Base-by-base conservation (phyloP, 2,113 vertebrate genomes). In the Platichthys flesus region DNA sequence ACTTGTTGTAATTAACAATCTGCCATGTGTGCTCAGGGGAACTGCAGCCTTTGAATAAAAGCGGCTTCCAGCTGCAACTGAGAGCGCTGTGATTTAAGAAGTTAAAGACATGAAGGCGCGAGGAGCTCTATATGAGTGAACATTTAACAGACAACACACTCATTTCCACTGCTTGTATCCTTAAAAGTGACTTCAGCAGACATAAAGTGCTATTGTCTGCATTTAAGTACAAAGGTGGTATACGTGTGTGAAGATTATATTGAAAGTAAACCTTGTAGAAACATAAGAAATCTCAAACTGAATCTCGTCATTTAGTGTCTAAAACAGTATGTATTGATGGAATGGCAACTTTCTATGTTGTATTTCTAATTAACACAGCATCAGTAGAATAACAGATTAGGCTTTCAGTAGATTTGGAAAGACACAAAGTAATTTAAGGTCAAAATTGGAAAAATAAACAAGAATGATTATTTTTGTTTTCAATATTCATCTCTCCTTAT, bases 1-100 rank as follows among this genome's bases (percentile, higher is more conserved):
- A 87, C 85, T 75, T 74, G 68, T 85, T 24, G 83, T 90, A 91
- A 92, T 93, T 91, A 92, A 92, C 91, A 91, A 84, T 89, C 89
- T 91, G 90, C 83, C 86, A 78, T 63, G 82, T 83, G 84, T 49
- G 77, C 72, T 89, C 78, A 55, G 75, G 72, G 85, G 90, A 87
- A 74, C 74, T 13, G 71, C 23, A 6, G 71, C 81, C 86, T 87
- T 88, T 88, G 84, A 90, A 89, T 81, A 74, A 65, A 84, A 84
- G 78, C 28, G 64, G 88, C 84, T 82, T 81, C 78, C 88, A 91
- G 88, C 82, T 87, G 79, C 78, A 79, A 12, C 74, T 40, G 78
- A 56, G 87, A 79, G 20, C 63, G 28, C 65, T 64, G 73, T 56
- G 79, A 87, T 89, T 88, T 80, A 59, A 80, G 82, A 68, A 66